Evolutionary conservation across 2,888 invertebrate genomes (phyloP), one percentile per base, ranked within the genome.

Genomic region (Luffia ferchaultella): DNA sequence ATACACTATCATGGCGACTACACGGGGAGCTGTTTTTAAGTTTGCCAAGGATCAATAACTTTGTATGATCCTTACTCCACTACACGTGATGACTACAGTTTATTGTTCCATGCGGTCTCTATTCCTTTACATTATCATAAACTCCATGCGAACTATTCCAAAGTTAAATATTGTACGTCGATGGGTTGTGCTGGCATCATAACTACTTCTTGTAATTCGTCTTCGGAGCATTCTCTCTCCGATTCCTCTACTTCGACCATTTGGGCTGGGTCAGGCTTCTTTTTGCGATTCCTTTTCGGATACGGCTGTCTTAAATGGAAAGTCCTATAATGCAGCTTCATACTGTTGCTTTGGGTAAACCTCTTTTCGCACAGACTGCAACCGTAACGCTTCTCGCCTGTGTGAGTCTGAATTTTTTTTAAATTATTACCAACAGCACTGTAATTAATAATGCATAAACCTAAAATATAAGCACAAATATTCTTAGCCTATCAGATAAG

Each of bases 261-360:
- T 3, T 7, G 5, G 12, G 3, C 12, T 3, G 30, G 12, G 30
- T 30, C 5, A 3, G 12, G 30, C 40, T 42, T 18, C 12, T 30
- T 30, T 5, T 17, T 5, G 43, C 17, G 16, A 16, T 43, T 79
- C 79, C 82, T 65, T 53, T 82, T 80, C 0, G 82, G 82, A 51
- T 82, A 79, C 0, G 80, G 79, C 45, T 79, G 70, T 52, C 78
- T 77, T 7, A 83, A 68, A 55, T 83, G 82, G 50, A 68, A 73
- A 0, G 82, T 79, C 15, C 67, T 62, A 52, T 74, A 73, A 51
- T 83, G 82, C 1, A 83, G 64, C 52, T 82, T 80, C 77, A 80
- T 73, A 18, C 79, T 79, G 65, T 79, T 78, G 64, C 75, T 79
- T 53, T 82, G 82, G 0, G 82, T 79, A 57, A 83, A 83, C 0